Percentiles rank a stretch among this genome's conserved stretches.
Evolutionary conservation across 2,888 invertebrate genomes (phyloP).

Genomic region (Capitulum mitella): DNA sequence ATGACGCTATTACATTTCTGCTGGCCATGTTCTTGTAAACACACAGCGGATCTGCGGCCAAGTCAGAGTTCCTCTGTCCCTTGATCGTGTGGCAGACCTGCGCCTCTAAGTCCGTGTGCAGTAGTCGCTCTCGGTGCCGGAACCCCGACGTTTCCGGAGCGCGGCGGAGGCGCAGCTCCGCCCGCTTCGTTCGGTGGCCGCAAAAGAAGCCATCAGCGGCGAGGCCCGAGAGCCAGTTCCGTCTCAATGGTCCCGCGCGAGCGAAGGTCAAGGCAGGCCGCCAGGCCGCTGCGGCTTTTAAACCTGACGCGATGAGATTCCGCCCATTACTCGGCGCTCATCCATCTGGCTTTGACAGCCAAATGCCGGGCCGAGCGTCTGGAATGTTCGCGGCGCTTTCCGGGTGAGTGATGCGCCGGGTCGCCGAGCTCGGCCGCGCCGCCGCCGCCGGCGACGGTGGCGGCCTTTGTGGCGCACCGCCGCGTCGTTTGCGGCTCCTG

Average conservation of each 20-base stretch:
- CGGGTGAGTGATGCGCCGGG: background rate
- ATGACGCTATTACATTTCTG: too few species aligned
- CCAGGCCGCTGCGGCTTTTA: background rate
- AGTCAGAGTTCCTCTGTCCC: too few species aligned
- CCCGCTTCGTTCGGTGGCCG: background rate
- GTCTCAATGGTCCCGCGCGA: background rate
- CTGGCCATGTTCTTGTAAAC: too few species aligned
- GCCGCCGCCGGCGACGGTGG: background rate
- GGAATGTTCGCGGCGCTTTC: background rate
- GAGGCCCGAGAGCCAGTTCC: background rate
- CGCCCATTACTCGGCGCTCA: background rate
- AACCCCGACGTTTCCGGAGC: too few species aligned
- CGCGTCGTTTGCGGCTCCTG: background rate
- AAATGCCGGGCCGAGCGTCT: background rate
- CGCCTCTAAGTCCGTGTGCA: too few species aligned
- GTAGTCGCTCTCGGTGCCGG: too few species aligned
- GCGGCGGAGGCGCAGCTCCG: background rate
- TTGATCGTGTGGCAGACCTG: too few species aligned
- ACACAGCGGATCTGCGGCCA: too few species aligned
- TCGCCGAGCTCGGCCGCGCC: too few species aligned
- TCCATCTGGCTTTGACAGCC: constrained; percentile 3
- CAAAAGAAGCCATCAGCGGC: background rate
- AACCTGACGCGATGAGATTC: constrained; percentile 13
- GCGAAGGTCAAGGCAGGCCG: background rate
- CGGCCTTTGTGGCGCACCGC: background rate